Evolutionary conservation across 2,888 invertebrate genomes (phyloP).

Genomic region (Julus scanicus): DNA sequence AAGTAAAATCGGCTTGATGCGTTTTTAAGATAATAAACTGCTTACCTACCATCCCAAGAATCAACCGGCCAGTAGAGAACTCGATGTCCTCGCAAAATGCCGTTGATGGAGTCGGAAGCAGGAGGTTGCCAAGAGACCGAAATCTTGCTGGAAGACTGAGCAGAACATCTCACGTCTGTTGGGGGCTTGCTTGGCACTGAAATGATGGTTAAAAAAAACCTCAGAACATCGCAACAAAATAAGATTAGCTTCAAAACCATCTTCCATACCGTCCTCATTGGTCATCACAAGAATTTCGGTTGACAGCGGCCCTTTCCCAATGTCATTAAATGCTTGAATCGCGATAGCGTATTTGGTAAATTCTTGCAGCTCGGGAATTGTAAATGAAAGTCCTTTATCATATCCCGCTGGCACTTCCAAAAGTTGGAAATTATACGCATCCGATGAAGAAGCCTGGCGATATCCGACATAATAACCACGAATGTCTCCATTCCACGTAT

Average conservation of each 20-base stretch:
- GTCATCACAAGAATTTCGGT: slow-evolving; percentile 55
- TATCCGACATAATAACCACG: slow-evolving; percentile 81
- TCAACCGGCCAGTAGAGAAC: slow-evolving; percentile 72
- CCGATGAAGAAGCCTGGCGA: slow-evolving; percentile 68
- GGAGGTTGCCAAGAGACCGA: slow-evolving; percentile 67
- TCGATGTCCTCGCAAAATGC: slow-evolving; percentile 76
- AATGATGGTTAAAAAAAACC: background rate
- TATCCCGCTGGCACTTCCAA: slow-evolving; percentile 56
- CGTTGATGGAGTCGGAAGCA: slow-evolving; percentile 66
- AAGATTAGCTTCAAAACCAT: background rate
- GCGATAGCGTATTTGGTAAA: slow-evolving; percentile 55
- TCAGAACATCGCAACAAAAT: background rate
- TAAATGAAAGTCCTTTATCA: slow-evolving; percentile 56
- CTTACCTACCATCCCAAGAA: slow-evolving; percentile 59
- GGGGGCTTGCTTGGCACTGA: slow-evolving; percentile 68
- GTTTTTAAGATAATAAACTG: background rate
- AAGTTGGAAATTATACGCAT: slow-evolving; percentile 48
- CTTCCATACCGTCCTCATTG: slow-evolving; percentile 54
- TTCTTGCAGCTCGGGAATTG: slow-evolving; percentile 54
- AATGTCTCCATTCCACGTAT: slow-evolving; percentile 68
- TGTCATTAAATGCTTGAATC: slow-evolving; percentile 56
- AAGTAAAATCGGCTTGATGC: background rate
- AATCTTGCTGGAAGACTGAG: slow-evolving; percentile 66
- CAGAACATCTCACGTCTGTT: slow-evolving; percentile 65
- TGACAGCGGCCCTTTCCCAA: slow-evolving; percentile 55